These are phyloP conservation scores for Riparia riparia DNA, from an alignment of 2,113 vertebrate species.

Conservation along the genomic window DNA sequence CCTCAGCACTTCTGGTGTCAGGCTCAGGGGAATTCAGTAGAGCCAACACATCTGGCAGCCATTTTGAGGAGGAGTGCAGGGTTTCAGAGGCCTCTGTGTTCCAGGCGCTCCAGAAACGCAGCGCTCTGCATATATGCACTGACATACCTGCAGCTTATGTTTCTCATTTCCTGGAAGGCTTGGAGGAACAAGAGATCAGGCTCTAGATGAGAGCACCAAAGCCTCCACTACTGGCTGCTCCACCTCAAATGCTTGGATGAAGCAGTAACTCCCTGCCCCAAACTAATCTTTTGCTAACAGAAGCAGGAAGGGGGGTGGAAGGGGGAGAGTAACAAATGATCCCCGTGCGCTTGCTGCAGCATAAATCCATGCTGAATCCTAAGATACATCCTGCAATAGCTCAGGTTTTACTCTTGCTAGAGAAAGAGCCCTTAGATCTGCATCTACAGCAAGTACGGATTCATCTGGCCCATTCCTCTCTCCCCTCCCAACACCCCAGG, in stretches of 20 bases:
- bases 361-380: neutral
- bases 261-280: neutral
- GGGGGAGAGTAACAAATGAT: neutral
- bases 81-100: constrained; percentile 41
- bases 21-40: constrained; percentile 30
- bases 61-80: constrained; percentile 69
- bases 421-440: neutral
- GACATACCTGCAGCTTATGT: constrained; percentile 62
- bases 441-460: neutral
- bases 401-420: neutral
- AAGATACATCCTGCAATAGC: neutral
- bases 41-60: constrained; percentile 71
- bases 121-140: neutral
- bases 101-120: constrained; percentile 31
- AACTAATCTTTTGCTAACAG: neutral
- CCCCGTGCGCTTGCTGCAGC: neutral
- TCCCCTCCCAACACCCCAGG: constrained; percentile 14
- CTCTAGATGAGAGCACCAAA: constrained; percentile 38
- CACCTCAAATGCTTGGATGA: neutral
- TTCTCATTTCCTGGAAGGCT: constrained; percentile 65
- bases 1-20: constrained; percentile 51
- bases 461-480: neutral
- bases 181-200: constrained; percentile 57
- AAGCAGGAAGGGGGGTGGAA: neutral
- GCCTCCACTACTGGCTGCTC: constrained; percentile 12